Evolutionary conservation across 1,140 invertebrate species (phyloP).

Genomic region (Platyura marginata): DNA sequence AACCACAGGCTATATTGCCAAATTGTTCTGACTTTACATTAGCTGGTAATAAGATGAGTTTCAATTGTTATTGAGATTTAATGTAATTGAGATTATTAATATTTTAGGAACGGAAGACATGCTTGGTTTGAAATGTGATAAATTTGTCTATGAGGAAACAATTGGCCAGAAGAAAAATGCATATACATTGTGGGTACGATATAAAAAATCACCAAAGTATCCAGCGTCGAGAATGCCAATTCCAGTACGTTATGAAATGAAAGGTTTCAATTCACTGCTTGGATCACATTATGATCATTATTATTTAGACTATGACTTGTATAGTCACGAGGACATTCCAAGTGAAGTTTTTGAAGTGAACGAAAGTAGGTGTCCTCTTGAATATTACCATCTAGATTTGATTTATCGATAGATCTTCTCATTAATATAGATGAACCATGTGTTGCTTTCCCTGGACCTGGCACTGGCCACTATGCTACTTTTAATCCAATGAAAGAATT

Average conservation of each 20-base stretch:
- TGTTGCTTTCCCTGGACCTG: conserved; percentile 72
- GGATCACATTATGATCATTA: conserved; percentile 96
- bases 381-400: too few species aligned
- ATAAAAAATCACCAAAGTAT: conserved; percentile 33
- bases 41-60: conserved; percentile 26
- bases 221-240: conserved; percentile 27
- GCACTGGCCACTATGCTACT: conserved; percentile 49
- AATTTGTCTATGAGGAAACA: conserved; percentile 48
- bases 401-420: too few species aligned
- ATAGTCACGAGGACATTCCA: conserved; percentile 42
- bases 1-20: conserved; percentile 63
- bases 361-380: too few species aligned
- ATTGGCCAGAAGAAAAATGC: conserved; percentile 67
- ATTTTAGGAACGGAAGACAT: conserved; percentile 39
- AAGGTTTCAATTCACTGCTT: conserved; percentile 74
- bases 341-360: conserved; percentile 48
- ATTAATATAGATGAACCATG: conserved; percentile 45
- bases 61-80: conserved; percentile 2
- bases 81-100: not conserved
- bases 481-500: conserved; percentile 93
- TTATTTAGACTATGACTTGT: conserved; percentile 66
- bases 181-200: conserved; percentile 70
- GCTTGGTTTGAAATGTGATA: conserved; percentile 43
- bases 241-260: conserved; percentile 77
- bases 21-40: conserved; percentile 55